Evolutionary conservation across 2,797 vertebrate species (phyloP), one percentile per base, ranked within the genome.

Genomic region (Varecia variegata): DNA sequence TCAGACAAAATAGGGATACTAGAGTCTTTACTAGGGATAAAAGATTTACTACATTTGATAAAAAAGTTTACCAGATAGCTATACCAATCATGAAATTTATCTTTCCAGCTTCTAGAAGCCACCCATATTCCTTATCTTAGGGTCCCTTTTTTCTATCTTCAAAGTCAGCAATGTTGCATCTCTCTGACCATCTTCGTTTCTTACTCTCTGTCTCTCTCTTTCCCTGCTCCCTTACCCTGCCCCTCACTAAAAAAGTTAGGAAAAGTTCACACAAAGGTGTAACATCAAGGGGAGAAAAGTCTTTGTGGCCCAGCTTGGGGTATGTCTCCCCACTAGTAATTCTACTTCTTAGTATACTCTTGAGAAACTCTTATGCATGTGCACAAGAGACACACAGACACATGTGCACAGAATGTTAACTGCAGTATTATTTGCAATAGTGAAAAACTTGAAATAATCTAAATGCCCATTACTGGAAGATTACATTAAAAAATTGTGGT

Each of bases 211-310:
- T 92, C 18, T 71, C 32, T 38, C 3, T 62, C 7, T n/a, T 7
- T 18, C 32, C 15, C 32, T 17, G 7, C 15, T n/a, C 32, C 14
- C 32, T 65, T 65, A 18, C 7, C 7, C 62, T 3, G 7, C 15
- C 62, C 62, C 62, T n/a, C 62, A 65, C 15, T 65, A n/a, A 3
- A 62, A 65, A 15, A 95, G 65, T 93, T 96, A 87, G 7, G 45
- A 96, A 96, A 97, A 96, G 14, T 79, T 65, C 50, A 47, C 20
- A 38, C 32, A 70, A 62, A 71, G n/a, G 17, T 35, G 15, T 30
- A 38, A 62, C 43, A 32, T 50, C 17, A 32, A 30, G 18, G 38
- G 18, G 21, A 27, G 35, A 68, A 83, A 52, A 92, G 76, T 35
- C 50, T 83, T 10, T 76, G 23, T 1, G n/a, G n/a, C 23, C 25